Base-by-base conservation (phyloP, 2,888 invertebrate species). In the Meliscaeva auricollis region DNA sequence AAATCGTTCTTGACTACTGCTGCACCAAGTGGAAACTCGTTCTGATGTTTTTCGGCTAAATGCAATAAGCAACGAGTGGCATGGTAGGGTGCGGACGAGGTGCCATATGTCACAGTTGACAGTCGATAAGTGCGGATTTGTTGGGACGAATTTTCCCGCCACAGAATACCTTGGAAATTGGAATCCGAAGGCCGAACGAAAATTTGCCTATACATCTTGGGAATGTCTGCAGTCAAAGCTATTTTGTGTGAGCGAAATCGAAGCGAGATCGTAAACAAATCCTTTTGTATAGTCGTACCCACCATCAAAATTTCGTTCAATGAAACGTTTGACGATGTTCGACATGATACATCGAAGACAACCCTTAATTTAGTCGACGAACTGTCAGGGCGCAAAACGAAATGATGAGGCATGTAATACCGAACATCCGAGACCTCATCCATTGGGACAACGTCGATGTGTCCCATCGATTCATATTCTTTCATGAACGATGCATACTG, bases 1-100 rank as follows among this genome's bases (percentile, higher is more conserved):
- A 88, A 88, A 70, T 88, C 80, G 2, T 58, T 54, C 5, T 58
- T 52, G 20, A 88, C 46, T n/a, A 48, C 68, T 56, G 56, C 46
- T 26, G 82, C 26, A n/a, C 87, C 89, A 11, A 82, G 15, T 3
- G 88, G 88, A 69, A 48, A 88, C 15, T 76, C 73, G 0, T 13
- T 2, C 6, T 32, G 17, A 58, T 87, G 74, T 17, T 87, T 76
- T 6, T 74, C 50, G 8, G 88, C 87, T 22, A 75, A 32, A 41
- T 75, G 48, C 35, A 66, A 32, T 35, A 66, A 64, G 11, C 17
- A 79, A 41, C 76, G 58, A 54, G 76, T 76, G 58, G 68, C 76
- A 50, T 76, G 58, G 64, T 83, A 87, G 22, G 87, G 80, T 15
- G 87, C 87, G 6, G 82, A 50, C n/a, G 81, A 70, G 7, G 56